A percentile compares a stretch with the other conserved stretches of the same genome.
phyloP scores from a whole-genome alignment of 2,888 invertebrate species.

The Chymomyza amoena region DNA sequence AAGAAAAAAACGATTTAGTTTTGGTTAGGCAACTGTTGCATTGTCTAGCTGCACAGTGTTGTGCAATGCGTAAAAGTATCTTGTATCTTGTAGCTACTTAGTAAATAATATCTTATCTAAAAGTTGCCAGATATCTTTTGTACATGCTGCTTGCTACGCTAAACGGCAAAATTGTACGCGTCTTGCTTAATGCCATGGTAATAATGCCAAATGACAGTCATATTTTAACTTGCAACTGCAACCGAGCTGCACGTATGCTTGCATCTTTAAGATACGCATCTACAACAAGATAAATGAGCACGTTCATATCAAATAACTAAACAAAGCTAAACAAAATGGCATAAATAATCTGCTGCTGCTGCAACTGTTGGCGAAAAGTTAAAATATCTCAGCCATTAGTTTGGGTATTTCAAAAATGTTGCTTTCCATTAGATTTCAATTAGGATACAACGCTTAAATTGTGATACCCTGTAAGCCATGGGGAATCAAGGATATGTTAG shows the following conservation, averaged over 20 bases:
- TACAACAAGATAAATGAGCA: slow-evolving; percentile 11
- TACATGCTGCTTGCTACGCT: background rate
- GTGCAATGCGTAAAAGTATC: slow-evolving; percentile 16
- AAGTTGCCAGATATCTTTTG: slow-evolving; percentile 11
- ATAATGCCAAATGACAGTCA: slow-evolving; percentile 44
- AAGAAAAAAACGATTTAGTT: slow-evolving; percentile 11
- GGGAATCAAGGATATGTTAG: no score
- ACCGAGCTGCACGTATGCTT: slow-evolving; percentile 31
- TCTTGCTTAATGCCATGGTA: slow-evolving; percentile 34
- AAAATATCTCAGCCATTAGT: slow-evolving; percentile 36
- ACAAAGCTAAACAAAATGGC: slow-evolving; percentile 3
- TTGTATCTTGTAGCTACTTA: slow-evolving; percentile 30
- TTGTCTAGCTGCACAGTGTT: slow-evolving; percentile 30
- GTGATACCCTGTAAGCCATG: no score
- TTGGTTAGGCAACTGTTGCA: slow-evolving; percentile 5
- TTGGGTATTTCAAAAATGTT: slow-evolving; percentile 27
- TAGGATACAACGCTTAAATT: slow-evolving; percentile 25
- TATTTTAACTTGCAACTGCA: slow-evolving; percentile 11
- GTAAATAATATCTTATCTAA: background rate
- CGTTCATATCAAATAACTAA: slow-evolving; percentile 22
- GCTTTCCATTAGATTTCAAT: slow-evolving; percentile 68
- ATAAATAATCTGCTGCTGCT: background rate
- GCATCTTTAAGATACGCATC: slow-evolving; percentile 49
- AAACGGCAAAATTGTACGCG: background rate
- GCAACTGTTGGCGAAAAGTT: background rate